These are phyloP conservation scores for Elysia crispata DNA, from an alignment of 2,888 invertebrate genomes.

Conservation along the genomic window DNA sequence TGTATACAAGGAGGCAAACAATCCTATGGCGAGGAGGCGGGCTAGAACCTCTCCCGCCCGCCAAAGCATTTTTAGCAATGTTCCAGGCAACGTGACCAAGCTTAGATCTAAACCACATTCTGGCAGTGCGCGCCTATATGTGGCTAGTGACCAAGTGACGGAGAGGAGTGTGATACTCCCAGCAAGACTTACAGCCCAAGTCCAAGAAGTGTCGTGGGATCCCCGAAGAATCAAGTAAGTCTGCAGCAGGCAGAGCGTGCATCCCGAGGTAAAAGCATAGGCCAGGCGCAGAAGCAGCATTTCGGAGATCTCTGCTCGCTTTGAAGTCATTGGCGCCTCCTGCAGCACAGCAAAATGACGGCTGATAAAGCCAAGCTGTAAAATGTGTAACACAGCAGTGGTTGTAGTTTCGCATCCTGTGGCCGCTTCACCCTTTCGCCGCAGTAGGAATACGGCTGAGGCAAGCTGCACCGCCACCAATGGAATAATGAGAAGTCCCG, in stretches of 20 bases:
- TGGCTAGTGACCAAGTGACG: constrained; percentile 93
- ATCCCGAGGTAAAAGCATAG: constrained; percentile 92
- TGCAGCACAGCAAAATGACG: constrained; percentile 89
- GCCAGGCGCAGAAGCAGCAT: constrained; percentile 87
- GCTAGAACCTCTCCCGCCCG: constrained; percentile 88
- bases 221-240: constrained; percentile 83
- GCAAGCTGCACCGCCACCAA: constrained; percentile 83
- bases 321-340: constrained; percentile 71
- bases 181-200: constrained; percentile 82
- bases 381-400: constrained; percentile 81
- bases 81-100: constrained; percentile 87
- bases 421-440: constrained; percentile 58
- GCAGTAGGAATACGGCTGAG: constrained; percentile 78
- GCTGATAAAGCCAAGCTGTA: constrained; percentile 79
- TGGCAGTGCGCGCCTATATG: constrained; percentile 84
- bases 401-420: constrained; percentile 76
- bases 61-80: constrained; percentile 89
- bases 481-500: constrained; percentile 85
- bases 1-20: constrained; percentile 88
- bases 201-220: constrained; percentile 31
- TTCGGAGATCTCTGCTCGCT: constrained; percentile 87
- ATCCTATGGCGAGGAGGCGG: constrained; percentile 88
- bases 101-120: constrained; percentile 21
- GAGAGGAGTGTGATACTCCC: constrained; percentile 89
- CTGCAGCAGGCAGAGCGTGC: constrained; percentile 91